Evolutionary conservation across 2,888 invertebrate species (phyloP), one percentile per base, ranked within the genome.

Genomic region (Melipona bicolor): DNA sequence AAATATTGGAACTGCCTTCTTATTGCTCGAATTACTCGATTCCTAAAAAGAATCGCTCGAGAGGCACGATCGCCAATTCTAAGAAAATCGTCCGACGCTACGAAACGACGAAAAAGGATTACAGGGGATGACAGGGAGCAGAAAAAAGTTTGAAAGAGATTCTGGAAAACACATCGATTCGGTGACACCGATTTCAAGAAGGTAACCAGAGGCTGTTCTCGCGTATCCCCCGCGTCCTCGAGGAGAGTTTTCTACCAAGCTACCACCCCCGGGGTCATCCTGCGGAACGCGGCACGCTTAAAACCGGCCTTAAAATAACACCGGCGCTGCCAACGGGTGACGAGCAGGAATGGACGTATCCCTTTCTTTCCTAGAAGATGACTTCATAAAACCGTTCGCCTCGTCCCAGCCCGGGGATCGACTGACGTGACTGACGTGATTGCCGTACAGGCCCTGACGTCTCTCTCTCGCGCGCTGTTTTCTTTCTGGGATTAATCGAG

Each of bases 311-410:
- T 93, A 92, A 93, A 93, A 93, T 93, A 93, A 93, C 93, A 93
- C 88, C 83, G 85, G 73, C 79, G 77, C 88, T 87, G 87, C 88
- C 87, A 84, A 84, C 83, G 83, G 76, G 88, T 88, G 89, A 89
- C 90, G 85, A 71, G 88, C 81, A 85, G 81, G 88, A 89, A 88
- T 85, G 88, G 88, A 89, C 85, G 87, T 90, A 92, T 92, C 90
- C 90, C 91, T 93, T 93, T 93, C 91, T 92, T 92, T 92, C 92
- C 90, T 79, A 90, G 91, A 91, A 92, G 92, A 94, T 94, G 93
- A 93, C 93, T 93, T 91, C 91, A 92, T 93, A 88, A 93, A 93
- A 93, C 89, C 91, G 88, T 36, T 86, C 86, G 89, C 88, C 89
- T 85, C 83, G 87, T 79, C 85, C 81, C 68, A 36, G 52, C 17